Percentiles rank a stretch among this genome's conserved stretches.
phyloP scores from a whole-genome alignment of 1,140 invertebrate genomes.

The Conus ventricosus region DNA sequence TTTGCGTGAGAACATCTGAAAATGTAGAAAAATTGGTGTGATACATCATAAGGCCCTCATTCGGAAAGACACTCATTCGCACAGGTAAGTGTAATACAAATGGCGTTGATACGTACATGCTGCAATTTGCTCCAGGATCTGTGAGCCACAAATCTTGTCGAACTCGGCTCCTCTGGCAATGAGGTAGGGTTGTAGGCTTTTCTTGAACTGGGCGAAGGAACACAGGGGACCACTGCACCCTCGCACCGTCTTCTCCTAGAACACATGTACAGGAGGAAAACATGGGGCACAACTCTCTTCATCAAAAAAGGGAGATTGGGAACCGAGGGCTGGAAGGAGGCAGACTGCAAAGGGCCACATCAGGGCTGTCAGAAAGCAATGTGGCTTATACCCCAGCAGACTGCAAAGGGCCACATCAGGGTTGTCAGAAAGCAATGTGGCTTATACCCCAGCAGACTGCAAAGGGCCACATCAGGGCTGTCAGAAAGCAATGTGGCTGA shows the following conservation, averaged over 20 bases:
- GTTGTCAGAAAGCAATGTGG: too few species aligned
- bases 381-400: too few species aligned
- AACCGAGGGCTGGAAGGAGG: neutral
- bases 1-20: too few species aligned
- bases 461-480: too few species aligned
- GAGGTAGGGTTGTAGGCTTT: conserved; percentile 31
- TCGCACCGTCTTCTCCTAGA: conserved; percentile 45
- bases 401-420: too few species aligned
- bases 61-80: too few species aligned
- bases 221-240: conserved; percentile 40
- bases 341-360: neutral
- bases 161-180: conserved; percentile 40
- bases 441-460: too few species aligned
- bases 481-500: too few species aligned
- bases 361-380: too few species aligned
- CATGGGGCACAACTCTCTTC: neutral
- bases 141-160: conserved; percentile 42
- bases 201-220: conserved; percentile 41
- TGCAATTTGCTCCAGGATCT: conserved; percentile 46
- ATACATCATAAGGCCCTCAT: too few species aligned
- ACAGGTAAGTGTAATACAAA: too few species aligned
- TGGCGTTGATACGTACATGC: conserved; percentile 32
- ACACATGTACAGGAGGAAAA: neutral
- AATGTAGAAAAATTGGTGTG: too few species aligned
- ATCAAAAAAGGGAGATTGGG: neutral